phyloP scores from a whole-genome alignment of 2,113 vertebrate genomes.

The Epinephelus moara region DNA sequence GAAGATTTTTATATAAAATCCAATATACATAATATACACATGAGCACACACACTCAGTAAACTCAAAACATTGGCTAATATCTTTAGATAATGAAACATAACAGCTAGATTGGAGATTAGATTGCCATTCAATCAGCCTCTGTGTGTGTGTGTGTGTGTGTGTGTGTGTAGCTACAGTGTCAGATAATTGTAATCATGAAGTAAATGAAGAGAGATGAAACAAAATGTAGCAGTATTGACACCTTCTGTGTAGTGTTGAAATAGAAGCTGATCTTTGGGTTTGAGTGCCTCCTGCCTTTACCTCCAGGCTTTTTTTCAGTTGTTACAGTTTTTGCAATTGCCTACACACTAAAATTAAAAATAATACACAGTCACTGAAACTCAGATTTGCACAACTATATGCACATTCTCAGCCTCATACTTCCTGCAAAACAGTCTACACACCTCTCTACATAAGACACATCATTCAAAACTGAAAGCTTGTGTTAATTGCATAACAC shows the following conservation, averaged over 20 bases:
- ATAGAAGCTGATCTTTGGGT: background rate
- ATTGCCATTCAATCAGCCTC: background rate
- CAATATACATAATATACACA: constrained; percentile 38
- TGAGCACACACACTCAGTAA: constrained; percentile 27
- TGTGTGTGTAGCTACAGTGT: background rate
- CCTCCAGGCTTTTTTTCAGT: background rate
- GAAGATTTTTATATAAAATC: constrained; percentile 29
- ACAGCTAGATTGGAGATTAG: constrained; percentile 17
- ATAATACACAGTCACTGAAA: too few relatives aligned
- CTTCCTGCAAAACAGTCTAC: too few relatives aligned
- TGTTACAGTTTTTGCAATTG: too few relatives aligned
- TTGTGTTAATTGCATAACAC: too few relatives aligned
- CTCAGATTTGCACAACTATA: too few relatives aligned
- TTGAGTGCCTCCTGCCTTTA: background rate
- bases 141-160: background rate
- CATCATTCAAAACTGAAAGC: too few relatives aligned
- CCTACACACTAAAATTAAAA: too few relatives aligned
- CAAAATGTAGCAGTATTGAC: too few relatives aligned
- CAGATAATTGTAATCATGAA: background rate
- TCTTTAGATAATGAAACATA: constrained; percentile 45
- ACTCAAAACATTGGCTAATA: constrained; percentile 31
- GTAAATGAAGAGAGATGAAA: background rate
- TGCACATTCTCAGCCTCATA: too few relatives aligned
- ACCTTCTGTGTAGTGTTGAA: too few relatives aligned
- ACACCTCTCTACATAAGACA: too few relatives aligned